A percentile compares a stretch with the other conserved stretches of the same genome.
Conservation (phyloP, 2,113 vertebrate genomes). For the Zosterops japonicus region DNA sequence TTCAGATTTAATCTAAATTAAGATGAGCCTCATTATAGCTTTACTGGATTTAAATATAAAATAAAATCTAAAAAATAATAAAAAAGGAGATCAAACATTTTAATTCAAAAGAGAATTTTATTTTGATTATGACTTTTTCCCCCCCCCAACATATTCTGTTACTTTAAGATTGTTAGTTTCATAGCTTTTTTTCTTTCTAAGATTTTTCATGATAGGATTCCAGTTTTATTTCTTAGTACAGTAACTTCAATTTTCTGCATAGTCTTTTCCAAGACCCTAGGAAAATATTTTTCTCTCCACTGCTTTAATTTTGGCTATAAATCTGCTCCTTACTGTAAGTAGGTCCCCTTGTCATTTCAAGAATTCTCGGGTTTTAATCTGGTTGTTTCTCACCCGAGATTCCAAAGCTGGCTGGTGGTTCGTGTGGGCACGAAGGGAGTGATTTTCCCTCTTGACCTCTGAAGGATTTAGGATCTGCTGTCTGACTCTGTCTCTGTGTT, state of each 20-base stretch:
- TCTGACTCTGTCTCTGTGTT: no score
- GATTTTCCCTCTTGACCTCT: no score
- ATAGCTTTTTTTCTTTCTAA: not conserved
- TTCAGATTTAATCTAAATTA: not conserved
- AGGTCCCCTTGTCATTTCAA: not conserved
- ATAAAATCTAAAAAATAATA: not conserved
- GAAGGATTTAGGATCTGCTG: no score
- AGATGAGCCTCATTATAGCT: rapidly evolving
- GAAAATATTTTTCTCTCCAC: not conserved
- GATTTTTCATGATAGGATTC: not conserved
- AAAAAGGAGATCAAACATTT: not conserved
- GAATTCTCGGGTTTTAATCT: no score
- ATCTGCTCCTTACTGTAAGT: not conserved
- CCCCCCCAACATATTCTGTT: not conserved
- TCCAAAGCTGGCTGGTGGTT: no score
- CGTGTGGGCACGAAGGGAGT: no score
- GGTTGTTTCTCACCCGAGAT: no score
- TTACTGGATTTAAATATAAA: not conserved
- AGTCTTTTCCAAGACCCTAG: not conserved
- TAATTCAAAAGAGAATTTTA: not conserved
- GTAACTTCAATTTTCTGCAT: not conserved
- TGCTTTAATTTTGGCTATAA: not conserved
- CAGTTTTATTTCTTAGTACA: not conserved
- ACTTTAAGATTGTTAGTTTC: not conserved
- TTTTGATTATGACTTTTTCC: not conserved